Evolutionary conservation across 2,797 vertebrate species (phyloP), one percentile per base, ranked within the genome.

Genomic region (Taenioides sp.): DNA sequence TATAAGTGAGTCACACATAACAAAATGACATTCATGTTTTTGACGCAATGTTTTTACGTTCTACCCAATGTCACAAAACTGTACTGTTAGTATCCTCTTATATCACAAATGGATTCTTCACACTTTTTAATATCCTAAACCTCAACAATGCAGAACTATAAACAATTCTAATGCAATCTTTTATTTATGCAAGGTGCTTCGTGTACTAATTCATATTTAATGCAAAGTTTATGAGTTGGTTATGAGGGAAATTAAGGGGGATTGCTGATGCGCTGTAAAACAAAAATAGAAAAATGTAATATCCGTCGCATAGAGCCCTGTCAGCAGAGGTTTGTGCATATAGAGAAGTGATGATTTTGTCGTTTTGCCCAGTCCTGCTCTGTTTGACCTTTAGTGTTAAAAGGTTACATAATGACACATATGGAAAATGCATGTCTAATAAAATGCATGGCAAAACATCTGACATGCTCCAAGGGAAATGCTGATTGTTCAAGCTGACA

Each of bases 161-260:
- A 62, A 37, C 74, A 69, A 75, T 52, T 50, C 7, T 65, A 25
- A 73, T 57, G 52, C 9, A 34, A 64, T 78, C 28, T 73, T 77
- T 74, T n/a, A 83, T 78, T 58, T 60, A 75, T 69, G 66, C 43
- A 67, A 34, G 49, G 57, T 63, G 66, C 34, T 69, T 72, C 65
- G 16, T 71, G 50, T 17, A 27, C 27, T 9, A n/a, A 65, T 76
- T 64, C 18, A 85, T 83, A 74, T 80, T 79, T 79, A 78, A 85
- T 80, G 47, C 40, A 27, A 7, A 7, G 40, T 43, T 76, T 69
- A 69, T 75, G 70, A 58, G 62, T 63, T 43, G 54, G 5, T 55
- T 71, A 40, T 22, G 25, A 18, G 20, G 71, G 22, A 71, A 60
- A 47, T 7, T 22, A 65, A 14, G 14, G 7, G 65, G 78, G 64